These are phyloP conservation scores for Ophion ellenae DNA, from an alignment of 2,888 invertebrate species.

Conservation along the genomic window DNA sequence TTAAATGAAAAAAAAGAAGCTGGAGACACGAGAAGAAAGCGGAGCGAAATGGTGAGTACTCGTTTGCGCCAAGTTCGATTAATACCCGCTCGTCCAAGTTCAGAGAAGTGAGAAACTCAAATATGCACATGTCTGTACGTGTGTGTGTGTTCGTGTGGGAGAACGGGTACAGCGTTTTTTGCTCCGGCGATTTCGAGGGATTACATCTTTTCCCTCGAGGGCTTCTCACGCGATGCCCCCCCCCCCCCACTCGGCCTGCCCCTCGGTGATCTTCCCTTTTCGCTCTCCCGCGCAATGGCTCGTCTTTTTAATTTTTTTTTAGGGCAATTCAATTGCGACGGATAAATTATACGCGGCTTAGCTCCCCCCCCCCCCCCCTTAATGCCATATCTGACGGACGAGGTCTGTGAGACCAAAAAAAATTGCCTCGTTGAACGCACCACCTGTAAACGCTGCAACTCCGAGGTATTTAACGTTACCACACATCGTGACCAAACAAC, in stretches of 20 bases:
- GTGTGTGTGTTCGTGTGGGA: conserved; percentile 14
- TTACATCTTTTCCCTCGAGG: conserved; percentile 25
- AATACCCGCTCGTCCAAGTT: conserved; percentile 56
- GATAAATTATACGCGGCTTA: conserved; percentile 9
- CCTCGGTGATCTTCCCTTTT: not conserved
- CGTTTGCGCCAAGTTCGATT: conserved; percentile 64
- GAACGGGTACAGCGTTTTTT: conserved; percentile 38
- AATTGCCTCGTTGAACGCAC: not conserved
- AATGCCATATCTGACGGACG: conserved; percentile 27
- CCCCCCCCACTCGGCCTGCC: not conserved
- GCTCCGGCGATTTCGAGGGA: conserved; percentile 51
- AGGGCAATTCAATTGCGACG: conserved; percentile 27
- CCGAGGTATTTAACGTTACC: too few species aligned
- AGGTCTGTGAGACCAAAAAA: not conserved
- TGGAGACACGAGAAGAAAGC: not conserved
- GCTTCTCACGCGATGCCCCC: conserved; percentile 37
- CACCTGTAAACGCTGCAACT: too few species aligned
- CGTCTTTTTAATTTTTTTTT: conserved; percentile 10
- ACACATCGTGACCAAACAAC: too few species aligned
- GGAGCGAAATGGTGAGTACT: conserved; percentile 23
- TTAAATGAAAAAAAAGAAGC: not conserved
- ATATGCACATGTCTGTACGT: not conserved
- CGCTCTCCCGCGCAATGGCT: not conserved
- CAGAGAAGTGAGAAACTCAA: conserved; percentile 9
- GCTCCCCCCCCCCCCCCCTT: not conserved